Conservation (phyloP, 1,140 invertebrate species). For the Bombyx mandarina region DNA sequence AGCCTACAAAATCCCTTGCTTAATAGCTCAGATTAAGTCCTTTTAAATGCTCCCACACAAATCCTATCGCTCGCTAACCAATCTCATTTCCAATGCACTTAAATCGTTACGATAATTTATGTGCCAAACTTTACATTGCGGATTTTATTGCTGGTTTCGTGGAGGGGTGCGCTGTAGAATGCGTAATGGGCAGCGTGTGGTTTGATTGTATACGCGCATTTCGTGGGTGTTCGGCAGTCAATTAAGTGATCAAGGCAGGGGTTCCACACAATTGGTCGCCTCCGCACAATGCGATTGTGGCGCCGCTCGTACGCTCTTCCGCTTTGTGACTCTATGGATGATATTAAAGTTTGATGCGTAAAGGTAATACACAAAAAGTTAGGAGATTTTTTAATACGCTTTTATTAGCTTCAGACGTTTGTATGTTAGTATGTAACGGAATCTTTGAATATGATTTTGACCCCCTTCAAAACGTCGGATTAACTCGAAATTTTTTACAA, state of each 20-base stretch:
- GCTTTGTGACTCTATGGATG: not conserved
- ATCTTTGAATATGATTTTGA: no score
- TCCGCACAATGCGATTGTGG: slow-evolving; percentile 49
- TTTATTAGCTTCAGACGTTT: no score
- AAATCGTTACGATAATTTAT: slow-evolving; percentile 26
- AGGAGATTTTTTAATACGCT: no score
- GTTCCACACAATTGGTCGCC: slow-evolving; percentile 63
- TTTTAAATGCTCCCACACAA: slow-evolving; percentile 44
- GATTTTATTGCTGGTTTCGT: slow-evolving; percentile 1
- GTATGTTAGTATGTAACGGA: no score
- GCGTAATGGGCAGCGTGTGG: no score
- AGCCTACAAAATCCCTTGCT: slow-evolving; percentile 28
- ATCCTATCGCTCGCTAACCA: slow-evolving; percentile 56
- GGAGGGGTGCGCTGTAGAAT: slow-evolving; percentile 6
- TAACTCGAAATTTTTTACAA: no score
- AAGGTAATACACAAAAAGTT: no score
- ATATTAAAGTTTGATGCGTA: not conserved
- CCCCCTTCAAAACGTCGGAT: no score
- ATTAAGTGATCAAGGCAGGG: slow-evolving; percentile 66
- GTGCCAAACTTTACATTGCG: no score
- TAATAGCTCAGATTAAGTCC: slow-evolving; percentile 50
- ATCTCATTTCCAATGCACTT: slow-evolving; percentile 61
- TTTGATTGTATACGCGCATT: no score
- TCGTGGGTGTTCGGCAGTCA: slow-evolving; percentile 36
- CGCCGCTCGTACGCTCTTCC: slow-evolving; percentile 20